Conservation (phyloP, 2,113 vertebrate genomes). For the Heterocephalus glaber region DNA sequence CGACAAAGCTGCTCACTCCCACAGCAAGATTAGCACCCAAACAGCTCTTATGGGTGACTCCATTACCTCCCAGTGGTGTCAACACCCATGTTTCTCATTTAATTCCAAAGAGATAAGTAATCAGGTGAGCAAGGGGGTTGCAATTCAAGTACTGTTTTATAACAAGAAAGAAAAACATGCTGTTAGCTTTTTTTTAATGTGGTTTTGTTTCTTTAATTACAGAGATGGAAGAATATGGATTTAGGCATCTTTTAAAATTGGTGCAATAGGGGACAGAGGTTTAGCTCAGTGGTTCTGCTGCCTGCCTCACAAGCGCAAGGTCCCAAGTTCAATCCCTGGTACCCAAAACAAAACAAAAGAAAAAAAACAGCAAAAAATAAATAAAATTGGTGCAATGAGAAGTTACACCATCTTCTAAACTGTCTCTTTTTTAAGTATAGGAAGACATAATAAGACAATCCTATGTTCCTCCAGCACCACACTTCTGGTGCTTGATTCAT, state of each 20-base stretch:
- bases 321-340: too few species aligned
- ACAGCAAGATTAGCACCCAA: neutral
- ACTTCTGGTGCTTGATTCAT: neutral
- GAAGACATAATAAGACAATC: neutral
- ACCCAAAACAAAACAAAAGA: too few species aligned
- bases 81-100: neutral
- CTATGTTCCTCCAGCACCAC: neutral
- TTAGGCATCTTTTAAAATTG: neutral
- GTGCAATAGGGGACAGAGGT: too few species aligned
- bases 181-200: neutral
- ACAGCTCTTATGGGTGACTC: neutral
- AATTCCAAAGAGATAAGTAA: neutral
- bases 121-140: neutral
- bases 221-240: neutral
- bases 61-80: neutral
- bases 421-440: neutral
- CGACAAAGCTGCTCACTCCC: neutral
- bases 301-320: too few species aligned
- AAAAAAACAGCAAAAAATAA: too few species aligned
- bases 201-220: neutral
- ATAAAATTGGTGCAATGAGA: neutral
- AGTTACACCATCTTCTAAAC: neutral
- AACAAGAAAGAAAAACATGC: neutral
- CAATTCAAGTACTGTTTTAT: neutral
- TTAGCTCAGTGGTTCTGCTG: too few species aligned